Evolutionary conservation across 2,113 vertebrate species (phyloP), one percentile per base, ranked within the genome.

Genomic region (Mugil cephalus): DNA sequence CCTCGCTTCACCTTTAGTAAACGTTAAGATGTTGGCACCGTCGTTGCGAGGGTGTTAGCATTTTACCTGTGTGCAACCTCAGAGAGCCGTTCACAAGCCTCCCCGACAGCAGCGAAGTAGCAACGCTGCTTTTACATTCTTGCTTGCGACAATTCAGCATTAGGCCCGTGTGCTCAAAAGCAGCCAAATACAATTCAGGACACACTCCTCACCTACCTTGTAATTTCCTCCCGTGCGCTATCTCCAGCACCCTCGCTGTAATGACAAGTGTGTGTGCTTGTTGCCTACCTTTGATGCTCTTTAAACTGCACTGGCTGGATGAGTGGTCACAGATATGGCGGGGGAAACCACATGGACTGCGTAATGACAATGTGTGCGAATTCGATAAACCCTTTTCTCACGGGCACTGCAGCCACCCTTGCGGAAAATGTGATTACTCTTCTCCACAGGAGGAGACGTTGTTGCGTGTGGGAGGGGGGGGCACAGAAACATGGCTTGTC

Each of bases 361-460:
- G 63, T 88, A 89, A 93, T 92, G 77, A 90, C 88, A 90, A 86
- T 75, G 82, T 90, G 76, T 84, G 85, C 70, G 82, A 80, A 90
- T 92, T 92, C 42, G 87, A 92, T 93, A 93, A 91, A 90, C 77
- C 85, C 77, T 88, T 89, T 87, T 88, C 88, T 91, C 74, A 70
- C 7, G 50, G 87, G 79, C 70, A 67, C 78, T 83, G 66, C 76
- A 88, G 63, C 67, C 86, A 74, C 53, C 80, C 86, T 88, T 72
- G 83, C 79, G 78, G 89, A 92, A 93, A 91, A 91, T 89, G 87
- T 84, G 87, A 93, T 91, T 91, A 91, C 74, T 77, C 43, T 77
- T 91, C 84, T 87, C 73, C 65, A 74, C 72, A 18, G 89, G 85
- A 85, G 54, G 63, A 50, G 78, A 69, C 42, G 56, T 39, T 62